Percentiles rank a stretch among this genome's conserved stretches.
Evolutionary conservation across 2,797 vertebrate species (phyloP).

Genomic region (Acanthurus lineatus): DNA sequence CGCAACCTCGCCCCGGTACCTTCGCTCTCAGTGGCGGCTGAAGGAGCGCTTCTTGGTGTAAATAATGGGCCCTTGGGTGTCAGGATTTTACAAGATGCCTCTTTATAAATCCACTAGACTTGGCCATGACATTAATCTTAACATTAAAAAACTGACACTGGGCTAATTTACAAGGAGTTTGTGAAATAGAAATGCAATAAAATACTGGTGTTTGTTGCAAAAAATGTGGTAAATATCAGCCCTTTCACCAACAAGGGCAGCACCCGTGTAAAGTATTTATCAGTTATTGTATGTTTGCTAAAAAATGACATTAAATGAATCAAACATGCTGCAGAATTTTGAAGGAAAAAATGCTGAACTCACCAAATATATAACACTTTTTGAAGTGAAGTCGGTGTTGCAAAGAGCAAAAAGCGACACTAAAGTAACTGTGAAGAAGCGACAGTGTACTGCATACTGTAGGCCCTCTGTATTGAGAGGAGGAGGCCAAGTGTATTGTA

Average conservation of each 20-base stretch:
- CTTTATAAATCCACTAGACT: constrained; percentile 86
- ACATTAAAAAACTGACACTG: constrained; percentile 81
- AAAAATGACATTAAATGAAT: constrained; percentile 8
- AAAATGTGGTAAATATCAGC: constrained; percentile 30
- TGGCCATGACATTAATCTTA: constrained; percentile 84
- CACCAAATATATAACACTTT: constrained; percentile 48
- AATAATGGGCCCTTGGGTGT: constrained; percentile 84
- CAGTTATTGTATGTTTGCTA: constrained; percentile 7
- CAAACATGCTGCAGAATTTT: constrained; percentile 5
- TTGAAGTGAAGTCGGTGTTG: constrained; percentile 49
- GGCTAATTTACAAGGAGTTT: constrained; percentile 81
- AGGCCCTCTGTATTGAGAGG: constrained; percentile 73
- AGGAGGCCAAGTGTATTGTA: constrained; percentile 83
- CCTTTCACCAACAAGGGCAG: constrained; percentile 25
- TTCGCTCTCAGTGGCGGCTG: constrained; percentile 63
- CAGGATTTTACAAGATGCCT: constrained; percentile 77
- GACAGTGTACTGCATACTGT: constrained; percentile 47
- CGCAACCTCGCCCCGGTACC: constrained; percentile 83
- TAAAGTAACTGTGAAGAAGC: constrained; percentile 44
- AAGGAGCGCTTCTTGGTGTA: constrained; percentile 68
- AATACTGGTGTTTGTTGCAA: constrained; percentile 36
- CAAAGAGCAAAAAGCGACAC: constrained; percentile 48
- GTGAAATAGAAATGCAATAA: constrained; percentile 56
- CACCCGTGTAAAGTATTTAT: constrained; percentile 18
- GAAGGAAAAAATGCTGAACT: constrained; percentile 45